Evolutionary conservation across 2,888 invertebrate genomes (phyloP).

Genomic region (Macroteleia sp.): DNA sequence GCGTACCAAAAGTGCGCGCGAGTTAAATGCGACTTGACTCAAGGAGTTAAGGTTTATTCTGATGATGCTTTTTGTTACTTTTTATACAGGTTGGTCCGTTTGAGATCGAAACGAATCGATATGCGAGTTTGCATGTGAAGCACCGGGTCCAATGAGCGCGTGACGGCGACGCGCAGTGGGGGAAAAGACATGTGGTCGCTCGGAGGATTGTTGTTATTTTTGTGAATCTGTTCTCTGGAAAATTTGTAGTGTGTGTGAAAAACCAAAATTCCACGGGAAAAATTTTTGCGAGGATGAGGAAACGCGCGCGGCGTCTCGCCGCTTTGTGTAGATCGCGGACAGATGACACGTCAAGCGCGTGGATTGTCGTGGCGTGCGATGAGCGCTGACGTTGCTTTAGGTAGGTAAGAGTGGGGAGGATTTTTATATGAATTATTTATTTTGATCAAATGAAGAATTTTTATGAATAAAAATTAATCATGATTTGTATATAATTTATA

Average conservation of each 20-base stretch:
- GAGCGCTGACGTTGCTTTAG: constrained; percentile 37
- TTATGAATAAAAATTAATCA: no score
- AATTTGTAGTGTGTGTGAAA: constrained; percentile 10
- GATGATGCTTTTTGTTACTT: constrained; percentile 3
- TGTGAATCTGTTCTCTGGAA: constrained; percentile 18
- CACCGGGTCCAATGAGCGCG: constrained; percentile 27
- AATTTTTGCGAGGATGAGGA: constrained; percentile 44
- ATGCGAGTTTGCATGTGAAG: constrained; percentile 44
- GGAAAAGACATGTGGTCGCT: constrained; percentile 28
- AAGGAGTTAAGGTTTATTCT: neutral
- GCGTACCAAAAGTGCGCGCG: constrained; percentile 13
- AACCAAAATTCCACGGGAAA: no score
- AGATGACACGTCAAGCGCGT: constrained; percentile 46
- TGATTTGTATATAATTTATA: no score
- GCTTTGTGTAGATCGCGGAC: constrained; percentile 45
- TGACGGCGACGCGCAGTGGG: constrained; percentile 37
- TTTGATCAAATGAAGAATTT: no score
- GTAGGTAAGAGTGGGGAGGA: constrained; percentile 27
- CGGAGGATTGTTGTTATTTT: no score
- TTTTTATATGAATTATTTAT: no score
- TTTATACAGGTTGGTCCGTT: constrained; percentile 24
- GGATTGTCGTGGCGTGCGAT: constrained; percentile 48
- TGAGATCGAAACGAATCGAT: constrained; percentile 48
- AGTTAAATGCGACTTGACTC: constrained; percentile 6
- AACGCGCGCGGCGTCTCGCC: constrained; percentile 36